Evolutionary conservation across 1,140 invertebrate genomes (phyloP), one percentile per base, ranked within the genome.

Genomic region (Reticulitermes speratus): DNA sequence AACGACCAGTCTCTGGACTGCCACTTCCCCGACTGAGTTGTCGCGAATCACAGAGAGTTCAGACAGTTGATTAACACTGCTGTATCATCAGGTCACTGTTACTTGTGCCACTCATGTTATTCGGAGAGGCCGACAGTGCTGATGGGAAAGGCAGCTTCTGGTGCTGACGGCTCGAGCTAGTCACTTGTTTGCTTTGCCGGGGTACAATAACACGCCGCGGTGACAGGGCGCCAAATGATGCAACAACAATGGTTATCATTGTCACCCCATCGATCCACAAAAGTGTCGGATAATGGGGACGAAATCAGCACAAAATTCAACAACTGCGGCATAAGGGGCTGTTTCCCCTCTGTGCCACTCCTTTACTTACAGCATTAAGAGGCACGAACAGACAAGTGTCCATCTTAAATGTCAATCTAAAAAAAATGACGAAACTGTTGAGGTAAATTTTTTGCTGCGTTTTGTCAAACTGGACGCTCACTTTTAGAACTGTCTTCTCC

Each of bases 121-220:
- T 75, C 25, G 25, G 25, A 30, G 8, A 25, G 14, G 7, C 65
- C 7, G n/a, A 2, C 14, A 30, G 9, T 75, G 25, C 25, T 75
- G 65, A 75, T 75, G 65, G 65, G 65, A 75, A 75, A 25, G 25
- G 25, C 65, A 75, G n/a, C 65, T 75, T 75, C 65, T 75, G 65
- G 25, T n/a, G 65, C 65, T 75, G 65, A 75, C 65, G 65, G 84
- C 84, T 87, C 48, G 82, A 87, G 86, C 75, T 86, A 84, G 84
- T 82, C 83, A 92, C 94, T 95, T 91, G 96, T 96, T 95, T 89
- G 96, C 95, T 93, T 96, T 96, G 91, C 96, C 97, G 87, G 96
- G 94, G 92, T 97, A 96, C 92, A 96, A 91, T 90, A 96, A 96
- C 84, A 96, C 90, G 91, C 97, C 96, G 88, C 93, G 93, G 59